Percentiles rank a stretch among this genome's conserved stretches.
Conservation (phyloP, 2,888 invertebrate species). For the Gortyna flavago region DNA sequence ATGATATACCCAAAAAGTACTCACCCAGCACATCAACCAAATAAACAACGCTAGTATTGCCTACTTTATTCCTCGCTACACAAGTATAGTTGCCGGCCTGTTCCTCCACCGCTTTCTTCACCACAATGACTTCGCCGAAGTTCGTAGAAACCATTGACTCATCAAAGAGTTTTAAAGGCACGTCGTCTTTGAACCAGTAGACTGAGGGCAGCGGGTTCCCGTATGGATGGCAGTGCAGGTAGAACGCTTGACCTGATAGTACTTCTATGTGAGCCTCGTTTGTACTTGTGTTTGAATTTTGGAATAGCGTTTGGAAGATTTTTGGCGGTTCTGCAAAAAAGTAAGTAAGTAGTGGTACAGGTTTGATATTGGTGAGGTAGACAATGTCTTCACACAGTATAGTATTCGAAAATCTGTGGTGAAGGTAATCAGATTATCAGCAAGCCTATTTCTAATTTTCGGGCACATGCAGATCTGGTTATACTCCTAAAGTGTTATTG, state of each 20-base stretch:
- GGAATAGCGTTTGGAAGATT: constrained; percentile 79
- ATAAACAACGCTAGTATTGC: constrained; percentile 84
- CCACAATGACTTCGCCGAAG: constrained; percentile 81
- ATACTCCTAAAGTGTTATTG: background rate
- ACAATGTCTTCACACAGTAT: background rate
- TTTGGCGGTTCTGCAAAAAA: constrained; percentile 83
- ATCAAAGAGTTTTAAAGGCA: constrained; percentile 87
- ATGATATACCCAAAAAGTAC: constrained; percentile 38
- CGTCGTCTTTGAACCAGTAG: constrained; percentile 90
- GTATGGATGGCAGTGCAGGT: constrained; percentile 89
- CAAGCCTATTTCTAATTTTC: background rate
- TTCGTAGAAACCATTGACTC: constrained; percentile 81
- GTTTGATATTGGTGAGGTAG: background rate
- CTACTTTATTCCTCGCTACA: constrained; percentile 90
- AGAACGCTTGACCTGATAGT: constrained; percentile 84
- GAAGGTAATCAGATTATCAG: background rate
- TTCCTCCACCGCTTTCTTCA: constrained; percentile 73
- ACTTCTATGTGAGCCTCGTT: constrained; percentile 77
- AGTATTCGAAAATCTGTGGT: background rate
- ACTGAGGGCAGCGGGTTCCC: constrained; percentile 91
- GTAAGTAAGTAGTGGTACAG: background rate
- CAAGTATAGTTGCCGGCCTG: constrained; percentile 90
- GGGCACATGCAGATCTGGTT: too few relatives aligned
- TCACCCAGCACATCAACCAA: constrained; percentile 86
- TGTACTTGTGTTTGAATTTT: constrained; percentile 67